Percentiles rank a stretch among this genome's conserved stretches.
phyloP scores from a whole-genome alignment of 1,140 invertebrate genomes.

The Chionoecetes opilio region DNA sequence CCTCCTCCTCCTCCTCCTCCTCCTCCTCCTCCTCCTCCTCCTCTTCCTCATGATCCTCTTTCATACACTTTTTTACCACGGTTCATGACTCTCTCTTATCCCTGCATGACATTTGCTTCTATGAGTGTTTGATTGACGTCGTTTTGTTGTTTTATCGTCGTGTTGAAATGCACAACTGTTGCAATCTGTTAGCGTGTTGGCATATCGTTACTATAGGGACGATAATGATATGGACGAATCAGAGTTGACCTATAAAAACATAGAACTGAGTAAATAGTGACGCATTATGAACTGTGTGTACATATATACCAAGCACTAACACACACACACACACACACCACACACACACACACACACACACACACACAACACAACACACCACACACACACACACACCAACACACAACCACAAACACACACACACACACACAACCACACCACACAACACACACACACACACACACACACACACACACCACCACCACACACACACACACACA shows the following conservation, averaged over 20 bases:
- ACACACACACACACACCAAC: not conserved
- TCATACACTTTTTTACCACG: too few species aligned
- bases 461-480: not conserved
- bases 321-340: not conserved
- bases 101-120: not conserved
- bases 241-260: not conserved
- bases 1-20: not conserved
- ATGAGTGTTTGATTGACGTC: not conserved
- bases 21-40: not conserved
- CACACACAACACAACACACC: slow-evolving; percentile 29
- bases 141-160: not conserved
- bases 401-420: not conserved
- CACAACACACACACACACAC: not conserved
- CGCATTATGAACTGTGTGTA: slow-evolving; percentile 21
- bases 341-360: not conserved
- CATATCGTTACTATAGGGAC: slow-evolving; percentile 14
- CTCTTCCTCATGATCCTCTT: not conserved
- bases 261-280: not conserved
- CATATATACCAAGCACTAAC: not conserved
- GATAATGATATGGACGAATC: not conserved
- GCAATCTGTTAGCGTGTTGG: not conserved
- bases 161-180: not conserved
- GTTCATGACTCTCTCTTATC: not conserved
- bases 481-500: not conserved
- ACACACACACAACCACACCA: not conserved